A percentile compares a stretch with the other conserved stretches of the same genome.
phyloP scores from a whole-genome alignment of 2,888 invertebrate genomes.

The Mesorhabditis belari region DNA sequence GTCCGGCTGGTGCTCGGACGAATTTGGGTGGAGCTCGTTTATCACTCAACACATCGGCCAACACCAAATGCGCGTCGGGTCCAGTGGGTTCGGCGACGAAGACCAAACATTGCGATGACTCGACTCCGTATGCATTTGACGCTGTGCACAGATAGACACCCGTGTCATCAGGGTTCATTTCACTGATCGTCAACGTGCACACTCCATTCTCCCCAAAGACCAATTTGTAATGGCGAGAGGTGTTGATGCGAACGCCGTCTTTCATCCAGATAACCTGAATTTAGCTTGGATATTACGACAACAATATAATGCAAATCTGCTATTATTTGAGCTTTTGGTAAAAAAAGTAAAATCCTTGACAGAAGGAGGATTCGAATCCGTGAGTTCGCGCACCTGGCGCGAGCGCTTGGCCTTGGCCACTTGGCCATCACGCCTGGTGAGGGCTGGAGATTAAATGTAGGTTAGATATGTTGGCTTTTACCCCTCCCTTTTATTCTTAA shows the following conservation, averaged over 20 bases:
- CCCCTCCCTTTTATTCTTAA: too few relatives aligned
- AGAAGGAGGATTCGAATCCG: too few relatives aligned
- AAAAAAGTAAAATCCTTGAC: too few relatives aligned
- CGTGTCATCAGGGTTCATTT: slow-evolving; percentile 32
- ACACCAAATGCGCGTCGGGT: slow-evolving; percentile 40
- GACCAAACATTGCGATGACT: slow-evolving; percentile 36
- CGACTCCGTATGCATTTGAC: slow-evolving; percentile 26
- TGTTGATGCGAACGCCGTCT: slow-evolving; percentile 38
- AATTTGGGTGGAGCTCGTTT: slow-evolving; percentile 27
- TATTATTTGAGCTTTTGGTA: too few relatives aligned
- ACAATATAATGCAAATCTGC: too few relatives aligned
- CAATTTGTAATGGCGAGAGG: slow-evolving; percentile 23
- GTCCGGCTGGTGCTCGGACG: slow-evolving; percentile 33
- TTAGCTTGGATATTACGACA: too few relatives aligned
- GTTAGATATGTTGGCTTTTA: too few relatives aligned
- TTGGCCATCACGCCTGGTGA: too few relatives aligned
- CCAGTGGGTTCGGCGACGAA: slow-evolving; percentile 38
- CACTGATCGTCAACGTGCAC: slow-evolving; percentile 30
- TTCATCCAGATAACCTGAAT: slow-evolving; percentile 51
- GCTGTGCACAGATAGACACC: slow-evolving; percentile 43
- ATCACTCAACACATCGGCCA: slow-evolving; percentile 28
- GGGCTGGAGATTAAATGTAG: too few relatives aligned
- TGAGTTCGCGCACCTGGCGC: too few relatives aligned
- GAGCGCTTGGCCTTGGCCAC: too few relatives aligned
- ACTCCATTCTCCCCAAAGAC: slow-evolving; percentile 31